Base-by-base conservation (phyloP, 2,797 vertebrate genomes). In the Ataeniobius toweri region DNA sequence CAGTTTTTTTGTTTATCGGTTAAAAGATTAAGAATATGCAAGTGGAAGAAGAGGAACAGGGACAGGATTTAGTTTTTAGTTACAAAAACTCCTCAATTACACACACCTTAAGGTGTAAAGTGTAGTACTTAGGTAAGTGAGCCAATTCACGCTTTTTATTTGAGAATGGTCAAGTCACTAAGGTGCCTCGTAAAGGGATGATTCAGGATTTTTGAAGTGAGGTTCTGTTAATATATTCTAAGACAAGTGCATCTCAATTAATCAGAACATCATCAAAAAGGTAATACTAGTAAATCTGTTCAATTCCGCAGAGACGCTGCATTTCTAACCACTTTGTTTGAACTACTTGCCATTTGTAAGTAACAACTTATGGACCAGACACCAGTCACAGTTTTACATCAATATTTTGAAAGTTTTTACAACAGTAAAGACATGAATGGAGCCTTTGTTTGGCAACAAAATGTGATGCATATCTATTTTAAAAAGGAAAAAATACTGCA, bases 121-220 rank as follows among this genome's bases (percentile, higher is more conserved):
- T 78, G 83, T 61, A 80, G 56, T 71, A 72, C 86, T 74, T 81
- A 59, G 78, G 73, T 73, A 85, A 84, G 77, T 31, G 75, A 85
- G 77, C 85, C 78, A 73, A 70, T 76, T 16, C 83, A 81, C 2
- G 1, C 50, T 61, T 81, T 48, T 72, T 53, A 73, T 78, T 70
- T 61, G 71, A 28, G 65, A 68, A 73, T 31, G 44, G 80, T 78
- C 68, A 81, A 16, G 83, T 81, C 48, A 85, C 75, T 78, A 72
- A 81, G 69, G 72, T 89, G 79, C 85, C 89, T 83, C 79, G 82
- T 28, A 61, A 74, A 76, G 65, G 36, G 24, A 44, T 24, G 44
- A 67, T 41, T 67, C 61, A 22, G 20, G 4, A 53, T 12, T 67
- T 39, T 67, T 41, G 22, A 67, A 68, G 41, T 46, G 4, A 44